Evolutionary conservation across 2,888 invertebrate genomes (phyloP), one percentile per base, ranked within the genome.

Genomic region (Archips xylosteana): DNA sequence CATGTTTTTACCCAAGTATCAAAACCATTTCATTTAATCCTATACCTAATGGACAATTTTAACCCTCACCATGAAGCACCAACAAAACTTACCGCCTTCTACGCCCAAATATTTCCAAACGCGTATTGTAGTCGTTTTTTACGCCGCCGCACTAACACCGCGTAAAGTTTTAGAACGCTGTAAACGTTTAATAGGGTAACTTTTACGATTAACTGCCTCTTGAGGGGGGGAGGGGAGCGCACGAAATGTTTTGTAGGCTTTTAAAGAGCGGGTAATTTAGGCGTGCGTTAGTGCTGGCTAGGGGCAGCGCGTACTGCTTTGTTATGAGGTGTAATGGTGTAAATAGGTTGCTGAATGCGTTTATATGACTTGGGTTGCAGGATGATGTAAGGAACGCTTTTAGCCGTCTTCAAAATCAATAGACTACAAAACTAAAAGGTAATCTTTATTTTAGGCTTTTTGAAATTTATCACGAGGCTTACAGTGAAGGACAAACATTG

Each of bases 161-260:
- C 63, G 65, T 71, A 62, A 79, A 81, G 78, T 82, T 82, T 82
- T 83, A 78, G 83, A 84, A 82, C 86, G 83, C 82, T 87, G 89
- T 92, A 92, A 92, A 92, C 87, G 85, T 90, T 92, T 92, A 91
- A 93, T 92, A 87, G 92, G 91, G 88, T 88, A 89, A 89, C 85
- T 90, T 90, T 90, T 89, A 89, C 88, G 89, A 89, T 77, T 78
- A 79, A 76, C 79, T 77, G 77, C 77, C 78, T 72, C 75, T 73
- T 79, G 80, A 75, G 74, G 80, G 85, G 78, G 76, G 77, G 75
- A 76, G 72, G 66, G 68, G 70, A 74, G 75, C 68, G 71, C 75
- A 79, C 82, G 80, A 82, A 84, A 82, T 83, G 79, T 83, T 85
- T 83, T 80, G 81, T 77, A 76, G 67, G 74, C 75, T 65, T 75